These are phyloP conservation scores for Myanophis thanlyinensis DNA, from an alignment of 2,113 vertebrate species.

Conservation along the genomic window DNA sequence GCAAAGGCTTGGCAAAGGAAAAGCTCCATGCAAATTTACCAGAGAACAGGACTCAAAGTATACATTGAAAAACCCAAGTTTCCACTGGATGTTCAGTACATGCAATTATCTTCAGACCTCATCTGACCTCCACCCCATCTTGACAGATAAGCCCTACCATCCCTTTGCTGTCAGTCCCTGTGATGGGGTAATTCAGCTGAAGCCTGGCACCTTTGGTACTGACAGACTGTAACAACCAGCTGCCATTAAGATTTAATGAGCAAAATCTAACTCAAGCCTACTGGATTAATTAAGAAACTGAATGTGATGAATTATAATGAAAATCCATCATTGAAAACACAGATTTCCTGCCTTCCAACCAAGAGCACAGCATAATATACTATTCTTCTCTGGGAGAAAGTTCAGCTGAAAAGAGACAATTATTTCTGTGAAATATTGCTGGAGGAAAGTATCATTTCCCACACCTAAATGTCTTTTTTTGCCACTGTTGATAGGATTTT, in stretches of 20 bases:
- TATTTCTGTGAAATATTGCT: neutral
- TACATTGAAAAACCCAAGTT: neutral
- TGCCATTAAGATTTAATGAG: conserved; percentile 1
- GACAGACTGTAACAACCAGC: conserved; percentile 8
- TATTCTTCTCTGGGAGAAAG: neutral
- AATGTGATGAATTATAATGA: conserved; percentile 5
- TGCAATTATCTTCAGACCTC: neutral
- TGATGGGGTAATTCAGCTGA: neutral
- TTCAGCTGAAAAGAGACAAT: neutral
- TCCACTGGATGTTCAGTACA: neutral
- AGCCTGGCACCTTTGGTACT: conserved; percentile 7
- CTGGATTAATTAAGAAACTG: conserved; percentile 3
- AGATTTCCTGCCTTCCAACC: neutral
- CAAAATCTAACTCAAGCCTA: conserved; percentile 12
- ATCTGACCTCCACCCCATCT: neutral
- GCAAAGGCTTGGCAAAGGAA: neutral
- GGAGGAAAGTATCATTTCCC: neutral
- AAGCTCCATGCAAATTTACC: neutral
- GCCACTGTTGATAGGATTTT: neutral
- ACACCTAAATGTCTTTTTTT: neutral
- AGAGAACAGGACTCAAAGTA: neutral
- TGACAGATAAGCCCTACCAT: conserved; percentile 10
- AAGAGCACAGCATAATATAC: neutral
- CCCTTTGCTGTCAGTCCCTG: neutral
- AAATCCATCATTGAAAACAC: neutral